Conservation (phyloP, 53 echinoderm and acorn worm species). For the Astropecten irregularis region DNA sequence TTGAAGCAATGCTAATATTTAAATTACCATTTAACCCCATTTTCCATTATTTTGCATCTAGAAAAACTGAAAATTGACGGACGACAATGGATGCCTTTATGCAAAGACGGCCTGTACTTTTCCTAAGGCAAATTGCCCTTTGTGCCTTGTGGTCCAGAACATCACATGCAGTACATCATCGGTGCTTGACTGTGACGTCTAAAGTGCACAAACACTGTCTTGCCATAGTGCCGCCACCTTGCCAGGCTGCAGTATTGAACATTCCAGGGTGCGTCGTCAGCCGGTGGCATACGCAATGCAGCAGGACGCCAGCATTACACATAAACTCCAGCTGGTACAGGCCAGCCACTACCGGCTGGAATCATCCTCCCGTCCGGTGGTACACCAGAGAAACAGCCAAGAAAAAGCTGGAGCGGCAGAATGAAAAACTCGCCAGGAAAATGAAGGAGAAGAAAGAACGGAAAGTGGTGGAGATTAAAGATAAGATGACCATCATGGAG, state of each 20-base stretch:
- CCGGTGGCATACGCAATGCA: too few species aligned
- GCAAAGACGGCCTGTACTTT: constrained; percentile 6
- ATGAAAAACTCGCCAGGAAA: not conserved
- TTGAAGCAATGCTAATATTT: too few species aligned
- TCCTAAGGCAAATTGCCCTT: not conserved
- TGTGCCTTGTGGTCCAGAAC: not conserved
- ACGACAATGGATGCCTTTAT: not conserved
- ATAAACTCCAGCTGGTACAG: not conserved
- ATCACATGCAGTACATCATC: not conserved
- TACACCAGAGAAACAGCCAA: constrained; percentile 9
- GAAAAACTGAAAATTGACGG: too few species aligned
- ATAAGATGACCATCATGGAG: constrained; percentile 42
- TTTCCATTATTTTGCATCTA: too few species aligned
- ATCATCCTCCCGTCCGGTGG: not conserved
- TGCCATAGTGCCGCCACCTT: too few species aligned
- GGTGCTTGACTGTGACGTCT: not conserved
- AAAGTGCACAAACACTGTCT: not conserved
- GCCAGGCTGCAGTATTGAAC: too few species aligned
- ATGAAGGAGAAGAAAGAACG: constrained; percentile 42
- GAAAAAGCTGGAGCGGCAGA: not conserved
- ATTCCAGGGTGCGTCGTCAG: too few species aligned
- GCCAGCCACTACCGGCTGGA: not conserved
- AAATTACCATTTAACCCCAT: too few species aligned
- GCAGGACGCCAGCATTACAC: not conserved
- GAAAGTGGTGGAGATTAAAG: constrained; percentile 56